Evolutionary conservation across 2,797 vertebrate genomes (phyloP).

Genomic region (Neosilurus hyrtlii): DNA sequence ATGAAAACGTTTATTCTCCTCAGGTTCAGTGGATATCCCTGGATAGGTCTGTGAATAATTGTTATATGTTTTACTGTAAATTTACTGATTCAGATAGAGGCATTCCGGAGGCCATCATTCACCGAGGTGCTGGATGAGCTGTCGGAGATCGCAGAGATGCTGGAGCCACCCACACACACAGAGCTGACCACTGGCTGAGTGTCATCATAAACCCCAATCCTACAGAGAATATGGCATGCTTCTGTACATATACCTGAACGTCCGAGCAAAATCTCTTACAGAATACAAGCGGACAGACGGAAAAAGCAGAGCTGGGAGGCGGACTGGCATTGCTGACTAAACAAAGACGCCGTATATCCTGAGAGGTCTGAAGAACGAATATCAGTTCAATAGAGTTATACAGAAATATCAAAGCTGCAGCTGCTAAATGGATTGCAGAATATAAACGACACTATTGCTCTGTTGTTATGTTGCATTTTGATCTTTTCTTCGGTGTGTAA

Average conservation of each 20-base stretch:
- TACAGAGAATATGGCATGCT: constrained; percentile 17
- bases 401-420: constrained; percentile 6
- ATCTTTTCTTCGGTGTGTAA: background rate
- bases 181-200: constrained; percentile 68
- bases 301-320: background rate
- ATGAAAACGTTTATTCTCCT: too few species aligned
- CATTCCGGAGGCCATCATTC: constrained; percentile 82
- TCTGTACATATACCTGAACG: constrained; percentile 45
- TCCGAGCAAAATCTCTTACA: constrained; percentile 19
- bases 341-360: background rate
- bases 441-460: background rate
- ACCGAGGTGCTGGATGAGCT: constrained; percentile 80
- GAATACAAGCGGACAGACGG: background rate
- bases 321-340: background rate
- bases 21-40: too few species aligned
- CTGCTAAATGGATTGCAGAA: background rate
- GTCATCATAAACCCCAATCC: constrained; percentile 3
- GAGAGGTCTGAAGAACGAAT: constrained; percentile 4
- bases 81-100: constrained; percentile 72
- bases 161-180: constrained; percentile 66
- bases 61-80: background rate
- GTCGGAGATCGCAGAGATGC: constrained; percentile 73
- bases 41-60: too few species aligned
- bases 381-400: background rate
- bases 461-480: background rate